phyloP scores from a whole-genome alignment of 2,113 vertebrate genomes.

The Reinhardtius hippoglossoides region DNA sequence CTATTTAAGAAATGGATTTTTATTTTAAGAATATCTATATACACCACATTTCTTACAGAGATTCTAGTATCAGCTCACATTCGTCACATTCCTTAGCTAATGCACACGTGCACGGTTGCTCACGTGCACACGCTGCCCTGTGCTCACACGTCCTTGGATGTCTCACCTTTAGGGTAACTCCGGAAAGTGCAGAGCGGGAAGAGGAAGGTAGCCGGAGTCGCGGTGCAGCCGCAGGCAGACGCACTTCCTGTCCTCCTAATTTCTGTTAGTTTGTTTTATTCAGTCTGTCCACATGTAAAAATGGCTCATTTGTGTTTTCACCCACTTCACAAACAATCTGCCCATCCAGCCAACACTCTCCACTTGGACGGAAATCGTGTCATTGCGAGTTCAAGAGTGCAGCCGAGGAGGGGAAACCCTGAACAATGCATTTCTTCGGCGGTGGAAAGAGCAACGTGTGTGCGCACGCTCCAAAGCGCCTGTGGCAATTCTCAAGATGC shows the following conservation, averaged over 20 bases:
- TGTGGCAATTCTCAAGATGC: conserved; percentile 42
- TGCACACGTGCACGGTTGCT: neutral
- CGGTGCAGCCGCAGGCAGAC: conserved; percentile 49
- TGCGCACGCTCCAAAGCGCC: conserved; percentile 26
- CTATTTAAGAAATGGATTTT: too few species aligned
- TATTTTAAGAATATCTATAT: neutral
- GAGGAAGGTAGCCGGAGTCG: conserved; percentile 58
- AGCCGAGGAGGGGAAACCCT: conserved; percentile 7
- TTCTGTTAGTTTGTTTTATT: conserved; percentile 66
- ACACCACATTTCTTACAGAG: neutral
- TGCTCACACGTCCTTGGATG: conserved; percentile 40
- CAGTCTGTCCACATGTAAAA: conserved; percentile 41
- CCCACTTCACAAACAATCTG: neutral
- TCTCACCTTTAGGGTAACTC: conserved; percentile 65
- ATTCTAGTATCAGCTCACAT: neutral
- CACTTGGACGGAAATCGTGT: conserved; percentile 43
- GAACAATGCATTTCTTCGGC: conserved; percentile 25
- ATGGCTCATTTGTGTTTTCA: neutral
- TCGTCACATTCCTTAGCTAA: neutral
- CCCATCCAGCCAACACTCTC: conserved; percentile 43
- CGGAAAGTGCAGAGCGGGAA: conserved; percentile 28
- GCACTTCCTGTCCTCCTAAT: conserved; percentile 56
- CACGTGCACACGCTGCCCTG: neutral
- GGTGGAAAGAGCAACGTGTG: conserved; percentile 17
- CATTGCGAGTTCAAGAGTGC: conserved; percentile 38